Evolutionary conservation across 2,797 vertebrate species (phyloP).

Genomic region (Spondyliosoma cantharus): DNA sequence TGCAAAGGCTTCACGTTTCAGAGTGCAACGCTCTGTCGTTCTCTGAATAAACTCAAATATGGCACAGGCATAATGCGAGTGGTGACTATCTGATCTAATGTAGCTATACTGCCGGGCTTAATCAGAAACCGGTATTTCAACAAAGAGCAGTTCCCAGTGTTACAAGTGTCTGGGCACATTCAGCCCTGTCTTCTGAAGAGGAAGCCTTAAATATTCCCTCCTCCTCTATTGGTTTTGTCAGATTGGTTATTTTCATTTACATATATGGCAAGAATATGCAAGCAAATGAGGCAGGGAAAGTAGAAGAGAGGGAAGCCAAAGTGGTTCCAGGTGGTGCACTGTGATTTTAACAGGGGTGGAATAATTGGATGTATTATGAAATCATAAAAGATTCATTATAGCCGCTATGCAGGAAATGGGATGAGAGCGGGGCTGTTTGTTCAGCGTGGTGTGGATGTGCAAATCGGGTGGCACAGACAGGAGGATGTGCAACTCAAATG

Average conservation of each 20-base stretch:
- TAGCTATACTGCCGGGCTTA: constrained; percentile 1
- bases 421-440: constrained; percentile 71
- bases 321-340: constrained; percentile 80
- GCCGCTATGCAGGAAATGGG: constrained; percentile 74
- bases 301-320: constrained; percentile 74
- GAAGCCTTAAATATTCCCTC: constrained; percentile 43
- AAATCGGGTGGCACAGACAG: constrained; percentile 54
- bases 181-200: constrained; percentile 8
- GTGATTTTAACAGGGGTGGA: constrained; percentile 77
- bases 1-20: constrained; percentile 38
- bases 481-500: constrained; percentile 35
- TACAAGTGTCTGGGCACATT: constrained; percentile 37
- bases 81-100: constrained; percentile 34
- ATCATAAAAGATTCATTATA: constrained; percentile 83
- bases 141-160: constrained; percentile 33
- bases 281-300: constrained; percentile 73
- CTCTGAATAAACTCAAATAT: constrained; percentile 34
- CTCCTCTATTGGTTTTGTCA: constrained; percentile 41
- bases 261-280: constrained; percentile 69
- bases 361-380: constrained; percentile 82
- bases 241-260: constrained; percentile 71
- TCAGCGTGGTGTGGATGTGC: constrained; percentile 61
- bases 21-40: constrained; percentile 17
- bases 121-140: constrained; percentile 35
- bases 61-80: constrained; percentile 18